Evolutionary conservation across 2,888 invertebrate genomes (phyloP), one percentile per base, ranked within the genome.

Genomic region (Dicyrtomina minuta): DNA sequence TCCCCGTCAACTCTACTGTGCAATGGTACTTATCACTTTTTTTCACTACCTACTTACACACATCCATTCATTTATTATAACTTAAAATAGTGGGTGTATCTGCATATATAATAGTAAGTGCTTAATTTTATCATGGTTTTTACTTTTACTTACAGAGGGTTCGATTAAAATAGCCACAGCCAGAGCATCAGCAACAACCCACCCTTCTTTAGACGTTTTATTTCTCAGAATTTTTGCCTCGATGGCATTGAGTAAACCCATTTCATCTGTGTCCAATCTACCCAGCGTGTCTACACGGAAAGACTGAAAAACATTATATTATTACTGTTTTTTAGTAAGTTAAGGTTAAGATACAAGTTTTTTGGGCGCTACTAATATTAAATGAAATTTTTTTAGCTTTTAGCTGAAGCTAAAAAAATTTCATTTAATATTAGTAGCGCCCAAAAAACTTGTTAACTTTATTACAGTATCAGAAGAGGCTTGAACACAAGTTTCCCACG

Each of bases 401-500:
- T 51, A 17, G 12, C 22, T 51, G 12, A 13, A 1, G 41, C 41
- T 20, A 33, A 2, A 8, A 27, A 27, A 13, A 24, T 39, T 6
- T 39, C 39, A 1, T 22, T 17, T 26, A n/a, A 26, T 27, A 56
- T 22, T 27, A 22, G 17, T 10, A 8, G 17, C 22, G 17, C 51
- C n/a, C n/a, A n/a, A n/a, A n/a, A 51, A 20, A 15, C 8, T 20
- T 56, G 17, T 6, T 56, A 22, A n/a, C n/a, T 59, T 41, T 53
- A 20, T 56, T 33, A 56, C 56, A 33, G n/a, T 17, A 27, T 56
- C 33, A 13, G 56, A 56, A 10, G 46, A 62, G 17, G 64, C 70
- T 22, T 81, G 81, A 26, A 84, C 77, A 75, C 87, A 87, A 0
- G 88, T 82, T 80, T 92, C 91, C 90, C 89, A 91, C 0, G 90